Conservation (phyloP, 2,797 vertebrate species). For the Anabas testudineus region DNA sequence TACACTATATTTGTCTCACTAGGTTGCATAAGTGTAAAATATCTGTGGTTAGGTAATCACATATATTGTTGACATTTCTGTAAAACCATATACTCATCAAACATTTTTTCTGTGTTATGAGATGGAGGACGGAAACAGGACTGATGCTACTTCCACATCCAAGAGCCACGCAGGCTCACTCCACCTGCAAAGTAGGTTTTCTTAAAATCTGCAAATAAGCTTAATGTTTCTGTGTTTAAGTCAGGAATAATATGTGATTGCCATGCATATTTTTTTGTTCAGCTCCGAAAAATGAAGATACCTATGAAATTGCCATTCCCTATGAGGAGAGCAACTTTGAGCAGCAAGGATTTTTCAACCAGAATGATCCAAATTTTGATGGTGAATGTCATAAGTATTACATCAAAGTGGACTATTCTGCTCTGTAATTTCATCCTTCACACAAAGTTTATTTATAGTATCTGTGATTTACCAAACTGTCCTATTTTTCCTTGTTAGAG, state of each 20-base stretch:
- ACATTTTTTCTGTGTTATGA: constrained; percentile 35
- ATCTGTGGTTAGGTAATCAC: neutral
- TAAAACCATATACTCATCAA: constrained; percentile 22
- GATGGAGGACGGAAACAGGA: constrained; percentile 82
- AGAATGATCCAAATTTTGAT: constrained; percentile 85
- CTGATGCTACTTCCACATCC: constrained; percentile 75
- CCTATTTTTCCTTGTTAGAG: constrained; percentile 51
- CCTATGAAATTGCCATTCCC: constrained; percentile 88
- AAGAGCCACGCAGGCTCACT: constrained; percentile 80
- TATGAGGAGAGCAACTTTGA: constrained; percentile 89
- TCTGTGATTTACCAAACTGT: neutral
- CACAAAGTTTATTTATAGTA: neutral
- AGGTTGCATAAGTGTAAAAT: neutral
- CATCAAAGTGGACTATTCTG: neutral
- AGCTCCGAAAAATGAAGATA: constrained; percentile 90
- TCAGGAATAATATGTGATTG: neutral
- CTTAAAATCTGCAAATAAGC: neutral
- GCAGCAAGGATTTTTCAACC: constrained; percentile 88
- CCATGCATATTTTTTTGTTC: neutral
- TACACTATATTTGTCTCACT: neutral
- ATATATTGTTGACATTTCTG: neutral
- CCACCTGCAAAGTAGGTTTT: constrained; percentile 82
- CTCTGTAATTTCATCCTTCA: neutral
- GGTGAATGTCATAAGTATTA: constrained; percentile 74
- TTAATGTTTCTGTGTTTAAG: neutral